These are phyloP conservation scores for Ranitomeya imitator DNA, from an alignment of 2,113 vertebrate species.

Conservation along the genomic window DNA sequence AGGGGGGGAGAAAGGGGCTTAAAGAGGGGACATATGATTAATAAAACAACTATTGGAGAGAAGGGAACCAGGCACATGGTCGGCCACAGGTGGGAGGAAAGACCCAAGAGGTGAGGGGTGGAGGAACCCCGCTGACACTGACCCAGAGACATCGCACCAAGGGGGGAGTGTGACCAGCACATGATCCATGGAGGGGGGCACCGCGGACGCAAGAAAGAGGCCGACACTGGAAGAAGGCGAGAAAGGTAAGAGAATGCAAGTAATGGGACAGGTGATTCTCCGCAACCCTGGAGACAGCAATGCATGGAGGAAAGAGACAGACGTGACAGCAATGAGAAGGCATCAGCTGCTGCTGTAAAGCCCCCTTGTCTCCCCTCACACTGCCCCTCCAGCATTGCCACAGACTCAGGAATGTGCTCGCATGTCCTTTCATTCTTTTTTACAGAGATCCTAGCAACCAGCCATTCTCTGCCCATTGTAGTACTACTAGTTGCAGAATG, in stretches of 20 bases:
- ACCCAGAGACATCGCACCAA: background rate
- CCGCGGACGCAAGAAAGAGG: background rate
- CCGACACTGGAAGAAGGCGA: background rate
- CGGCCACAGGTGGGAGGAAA: background rate
- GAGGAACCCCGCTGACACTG: conserved; percentile 17
- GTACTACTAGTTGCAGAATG: background rate
- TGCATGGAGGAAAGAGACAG: background rate
- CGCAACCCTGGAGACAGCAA: background rate
- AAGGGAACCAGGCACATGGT: background rate
- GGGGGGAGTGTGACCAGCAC: conserved; percentile 43
- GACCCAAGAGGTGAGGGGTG: conserved; percentile 11
- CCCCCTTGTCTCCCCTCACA: background rate
- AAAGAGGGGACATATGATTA: background rate
- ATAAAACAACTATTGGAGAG: background rate
- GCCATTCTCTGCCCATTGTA: background rate
- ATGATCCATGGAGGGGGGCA: conserved; percentile 40
- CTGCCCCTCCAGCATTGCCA: background rate
- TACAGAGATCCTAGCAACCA: background rate
- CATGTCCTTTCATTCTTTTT: background rate
- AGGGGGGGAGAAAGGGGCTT: background rate
- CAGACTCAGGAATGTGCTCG: background rate
- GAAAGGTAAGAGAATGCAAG: background rate
- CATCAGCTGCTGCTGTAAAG: background rate
- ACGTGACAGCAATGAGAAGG: conserved; percentile 23
- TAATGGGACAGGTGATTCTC: background rate